Base-by-base conservation (phyloP, 2,113 vertebrate genomes). In the Mionectes macconnelli region DNA sequence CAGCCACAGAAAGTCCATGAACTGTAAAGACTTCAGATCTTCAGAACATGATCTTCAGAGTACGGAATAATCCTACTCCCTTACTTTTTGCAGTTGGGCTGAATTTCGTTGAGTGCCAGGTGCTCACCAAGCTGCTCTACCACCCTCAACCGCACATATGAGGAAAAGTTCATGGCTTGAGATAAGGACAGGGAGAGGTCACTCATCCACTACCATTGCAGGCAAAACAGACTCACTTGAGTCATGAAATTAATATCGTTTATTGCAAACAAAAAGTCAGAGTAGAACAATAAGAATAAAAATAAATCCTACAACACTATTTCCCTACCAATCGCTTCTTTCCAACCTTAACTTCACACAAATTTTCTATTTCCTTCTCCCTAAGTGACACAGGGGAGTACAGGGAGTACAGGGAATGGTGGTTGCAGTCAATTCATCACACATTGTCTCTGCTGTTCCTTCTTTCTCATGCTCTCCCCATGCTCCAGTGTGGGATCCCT, bases 131-230 rank as follows among this genome's bases (percentile, higher is more conserved):
- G 27, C 9, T 55, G 21, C 1, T 2, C 47, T 42, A 12, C 37
- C 14, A 30, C 14, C 18, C 21, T 91, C 31, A 35, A 2, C 3
- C 35, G 10, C 9, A 31, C 1, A 0, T 20, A 53, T 49, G 20
- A 63, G 13, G 8, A 49, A 94, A 69, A 69, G 8, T 6, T 62
- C 20, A 30, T 22, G 5, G 24, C 5, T 16, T 0, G 0, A 78
- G 23, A 10, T 14, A 53, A 52, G 22, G 16, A 69, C 19, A 37
- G 22, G n/a, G 12, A 57, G 5, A 68, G 1, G 22, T 45, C 49
- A 53, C 20, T 76, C 37, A 45, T 6, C 28, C 39, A 17, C n/a
- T 28, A 20, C 13, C 13, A 17, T 4, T 53, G 28, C 2, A 8
- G 17, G 10, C 12, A 75, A 59, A 79, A 53, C 27, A 72, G 22